Conservation (phyloP, 2,113 vertebrate genomes). For the Mionectes macconnelli region DNA sequence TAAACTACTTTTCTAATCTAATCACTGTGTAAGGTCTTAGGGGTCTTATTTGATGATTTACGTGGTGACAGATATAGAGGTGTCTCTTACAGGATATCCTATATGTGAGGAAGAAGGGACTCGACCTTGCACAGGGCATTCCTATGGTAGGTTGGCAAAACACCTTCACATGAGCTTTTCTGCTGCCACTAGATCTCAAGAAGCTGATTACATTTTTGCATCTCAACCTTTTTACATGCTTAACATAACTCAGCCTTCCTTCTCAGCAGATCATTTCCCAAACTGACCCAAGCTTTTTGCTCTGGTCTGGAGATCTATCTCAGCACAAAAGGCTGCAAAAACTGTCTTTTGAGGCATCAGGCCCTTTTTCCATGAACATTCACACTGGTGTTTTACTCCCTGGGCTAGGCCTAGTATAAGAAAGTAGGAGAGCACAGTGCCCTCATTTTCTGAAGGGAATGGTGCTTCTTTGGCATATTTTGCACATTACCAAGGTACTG, state of each 20-base stretch:
- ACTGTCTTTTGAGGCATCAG: background rate
- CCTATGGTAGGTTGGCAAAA: background rate
- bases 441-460: constrained; percentile 18
- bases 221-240: background rate
- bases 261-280: background rate
- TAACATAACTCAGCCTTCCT: background rate
- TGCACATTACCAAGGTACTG: background rate
- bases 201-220: background rate
- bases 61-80: background rate
- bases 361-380: background rate
- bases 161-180: background rate
- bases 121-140: background rate
- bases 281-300: background rate
- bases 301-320: background rate
- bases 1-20: background rate
- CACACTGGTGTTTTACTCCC: background rate
- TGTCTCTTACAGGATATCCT: background rate
- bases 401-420: background rate
- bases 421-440: background rate
- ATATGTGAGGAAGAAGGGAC: background rate
- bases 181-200: background rate
- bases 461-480: constrained; percentile 18
- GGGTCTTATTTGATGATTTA: background rate
- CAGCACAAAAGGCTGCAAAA: background rate
- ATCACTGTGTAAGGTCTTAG: background rate